A percentile compares a stretch with the other conserved stretches of the same genome.
Conservation (phyloP, 2,888 invertebrate genomes). For the Didymodactylos carnosus region DNA sequence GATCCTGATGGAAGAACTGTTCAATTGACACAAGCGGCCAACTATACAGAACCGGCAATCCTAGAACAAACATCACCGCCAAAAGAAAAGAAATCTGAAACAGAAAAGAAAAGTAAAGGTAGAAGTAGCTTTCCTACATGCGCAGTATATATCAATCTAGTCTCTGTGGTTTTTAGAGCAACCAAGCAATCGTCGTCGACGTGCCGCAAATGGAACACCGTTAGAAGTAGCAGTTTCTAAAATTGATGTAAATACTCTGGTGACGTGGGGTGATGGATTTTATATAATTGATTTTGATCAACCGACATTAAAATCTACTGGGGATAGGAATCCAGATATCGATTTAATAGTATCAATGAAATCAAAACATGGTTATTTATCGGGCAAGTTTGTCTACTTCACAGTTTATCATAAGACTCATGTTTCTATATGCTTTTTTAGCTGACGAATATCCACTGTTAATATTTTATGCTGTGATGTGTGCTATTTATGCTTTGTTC, state of each 20-base stretch:
- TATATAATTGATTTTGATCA: neutral
- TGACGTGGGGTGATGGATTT: neutral
- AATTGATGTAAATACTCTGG: too few relatives aligned
- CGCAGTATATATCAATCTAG: too few relatives aligned
- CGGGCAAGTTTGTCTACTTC: neutral
- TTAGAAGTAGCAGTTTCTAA: too few relatives aligned
- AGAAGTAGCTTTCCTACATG: too few relatives aligned
- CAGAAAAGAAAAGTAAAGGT: neutral
- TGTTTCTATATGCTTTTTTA: too few relatives aligned
- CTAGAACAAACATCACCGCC: neutral
- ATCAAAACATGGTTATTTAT: too few relatives aligned
- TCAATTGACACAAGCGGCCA: too few relatives aligned
- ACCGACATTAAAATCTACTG: neutral
- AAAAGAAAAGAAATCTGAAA: neutral
- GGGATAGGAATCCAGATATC: neutral
- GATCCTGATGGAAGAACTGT: too few relatives aligned
- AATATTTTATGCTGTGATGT: conserved; percentile 10
- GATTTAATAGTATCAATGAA: neutral
- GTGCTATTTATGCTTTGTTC: conserved; percentile 7
- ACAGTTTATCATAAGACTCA: too few relatives aligned
- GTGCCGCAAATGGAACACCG: neutral
- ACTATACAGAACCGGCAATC: neutral
- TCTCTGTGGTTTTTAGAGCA: too few relatives aligned
- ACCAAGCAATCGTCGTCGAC: too few relatives aligned
- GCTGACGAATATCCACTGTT: neutral